phyloP scores from a whole-genome alignment of 1,140 invertebrate species.

The Meloidogyne hapla region DNA sequence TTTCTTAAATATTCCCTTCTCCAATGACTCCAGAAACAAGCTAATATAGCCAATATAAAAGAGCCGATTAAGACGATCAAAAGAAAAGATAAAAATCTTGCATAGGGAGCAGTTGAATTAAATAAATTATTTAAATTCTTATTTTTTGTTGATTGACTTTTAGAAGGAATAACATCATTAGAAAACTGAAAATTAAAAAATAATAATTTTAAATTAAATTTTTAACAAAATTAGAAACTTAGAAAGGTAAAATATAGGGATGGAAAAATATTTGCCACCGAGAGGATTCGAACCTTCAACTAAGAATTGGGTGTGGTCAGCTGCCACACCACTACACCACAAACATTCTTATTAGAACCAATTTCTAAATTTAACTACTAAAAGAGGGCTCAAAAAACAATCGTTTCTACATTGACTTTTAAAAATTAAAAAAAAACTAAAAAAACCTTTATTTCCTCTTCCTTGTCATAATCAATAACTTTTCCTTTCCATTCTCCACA shows the following conservation, averaged over 20 bases:
- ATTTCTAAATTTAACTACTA: no score
- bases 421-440: neutral
- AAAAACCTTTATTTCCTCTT: neutral
- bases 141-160: neutral
- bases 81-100: slow-evolving; percentile 15
- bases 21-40: slow-evolving; percentile 18
- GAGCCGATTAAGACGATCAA: slow-evolving; percentile 3
- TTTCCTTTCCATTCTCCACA: neutral
- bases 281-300: neutral
- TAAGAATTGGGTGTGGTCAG: no score
- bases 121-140: slow-evolving; percentile 16
- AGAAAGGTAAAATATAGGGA: neutral
- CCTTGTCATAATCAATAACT: neutral
- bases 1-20: neutral
- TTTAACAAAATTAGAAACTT: neutral
- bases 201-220: neutral
- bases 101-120: slow-evolving; percentile 1
- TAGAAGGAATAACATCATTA: neutral
- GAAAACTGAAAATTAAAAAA: neutral
- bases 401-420: no score
- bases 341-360: no score
- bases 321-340: no score
- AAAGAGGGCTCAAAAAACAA: no score
- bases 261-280: neutral
- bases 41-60: slow-evolving; percentile 1